phyloP scores from a whole-genome alignment of 2,797 vertebrate species.

The Arremon brunneinucha region DNA sequence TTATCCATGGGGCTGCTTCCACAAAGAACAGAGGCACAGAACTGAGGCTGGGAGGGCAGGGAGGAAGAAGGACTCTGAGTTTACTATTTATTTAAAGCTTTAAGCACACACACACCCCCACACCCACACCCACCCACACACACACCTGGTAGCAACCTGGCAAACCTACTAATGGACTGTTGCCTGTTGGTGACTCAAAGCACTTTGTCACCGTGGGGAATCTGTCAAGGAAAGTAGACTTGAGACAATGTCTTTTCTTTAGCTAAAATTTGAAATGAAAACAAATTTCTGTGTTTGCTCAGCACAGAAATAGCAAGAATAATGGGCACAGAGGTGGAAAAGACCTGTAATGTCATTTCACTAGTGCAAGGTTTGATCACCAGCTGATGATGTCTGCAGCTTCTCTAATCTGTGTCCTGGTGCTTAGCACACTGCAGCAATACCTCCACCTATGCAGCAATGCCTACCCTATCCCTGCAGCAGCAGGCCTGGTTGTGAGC shows the following conservation, averaged over 20 bases:
- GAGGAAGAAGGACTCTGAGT: background rate
- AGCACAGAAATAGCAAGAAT: background rate
- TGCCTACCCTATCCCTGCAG: background rate
- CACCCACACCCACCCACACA: too few species aligned
- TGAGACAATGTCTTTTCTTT: background rate
- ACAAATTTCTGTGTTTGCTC: background rate
- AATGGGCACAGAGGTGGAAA: background rate
- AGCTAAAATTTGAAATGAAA: background rate
- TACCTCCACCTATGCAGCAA: background rate
- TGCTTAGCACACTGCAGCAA: background rate
- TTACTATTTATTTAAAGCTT: background rate
- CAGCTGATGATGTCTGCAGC: background rate
- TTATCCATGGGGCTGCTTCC: background rate
- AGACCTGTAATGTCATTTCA: background rate
- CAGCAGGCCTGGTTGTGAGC: background rate
- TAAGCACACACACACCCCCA: background rate
- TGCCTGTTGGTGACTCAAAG: background rate
- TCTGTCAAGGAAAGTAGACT: background rate
- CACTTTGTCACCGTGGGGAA: background rate
- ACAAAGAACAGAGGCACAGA: background rate
- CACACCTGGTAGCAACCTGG: background rate
- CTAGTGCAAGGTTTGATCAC: background rate
- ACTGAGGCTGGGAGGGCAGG: background rate
- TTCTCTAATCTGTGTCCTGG: background rate
- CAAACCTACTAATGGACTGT: background rate